Percentiles rank a stretch among this genome's conserved stretches.
These are phyloP conservation scores for Cololabis saira DNA, from an alignment of 2,113 vertebrate genomes.

Conservation along the genomic window DNA sequence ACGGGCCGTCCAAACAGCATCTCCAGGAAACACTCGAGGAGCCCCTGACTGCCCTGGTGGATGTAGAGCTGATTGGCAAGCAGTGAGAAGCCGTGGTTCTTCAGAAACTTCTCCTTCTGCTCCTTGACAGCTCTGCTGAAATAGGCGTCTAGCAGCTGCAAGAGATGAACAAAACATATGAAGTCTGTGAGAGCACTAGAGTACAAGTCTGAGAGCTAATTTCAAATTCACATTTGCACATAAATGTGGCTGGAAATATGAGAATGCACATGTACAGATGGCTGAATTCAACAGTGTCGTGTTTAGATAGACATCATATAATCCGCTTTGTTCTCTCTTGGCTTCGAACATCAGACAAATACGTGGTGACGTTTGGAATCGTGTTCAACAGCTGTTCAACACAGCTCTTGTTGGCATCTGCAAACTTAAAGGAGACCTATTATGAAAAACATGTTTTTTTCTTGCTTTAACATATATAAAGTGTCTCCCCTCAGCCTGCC, in stretches of 20 bases:
- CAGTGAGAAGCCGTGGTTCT: constrained; percentile 95
- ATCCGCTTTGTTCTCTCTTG: no score
- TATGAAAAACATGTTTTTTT: no score
- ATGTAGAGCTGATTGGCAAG: constrained; percentile 97
- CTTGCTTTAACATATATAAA: no score
- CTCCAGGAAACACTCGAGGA: constrained; percentile 92
- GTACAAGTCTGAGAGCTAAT: neutral
- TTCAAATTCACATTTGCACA: neutral
- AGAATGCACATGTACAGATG: no score
- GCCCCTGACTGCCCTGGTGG: constrained; percentile 91
- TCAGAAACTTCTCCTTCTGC: constrained; percentile 96
- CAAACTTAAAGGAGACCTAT: no score
- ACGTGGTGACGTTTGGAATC: no score
- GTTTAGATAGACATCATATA: neutral
- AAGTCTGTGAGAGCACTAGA: neutral
- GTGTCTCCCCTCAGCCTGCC: no score
- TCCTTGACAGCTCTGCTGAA: constrained; percentile 94
- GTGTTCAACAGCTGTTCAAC: no score
- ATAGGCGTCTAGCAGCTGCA: constrained; percentile 93
- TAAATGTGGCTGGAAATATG: no score
- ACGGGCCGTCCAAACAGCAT: constrained; percentile 91
- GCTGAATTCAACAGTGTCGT: neutral
- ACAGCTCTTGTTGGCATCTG: no score
- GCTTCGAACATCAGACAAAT: no score
- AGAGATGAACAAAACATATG: constrained; percentile 11